phyloP scores from a whole-genome alignment of 2,113 vertebrate species.

The Platysternon megacephalum region DNA sequence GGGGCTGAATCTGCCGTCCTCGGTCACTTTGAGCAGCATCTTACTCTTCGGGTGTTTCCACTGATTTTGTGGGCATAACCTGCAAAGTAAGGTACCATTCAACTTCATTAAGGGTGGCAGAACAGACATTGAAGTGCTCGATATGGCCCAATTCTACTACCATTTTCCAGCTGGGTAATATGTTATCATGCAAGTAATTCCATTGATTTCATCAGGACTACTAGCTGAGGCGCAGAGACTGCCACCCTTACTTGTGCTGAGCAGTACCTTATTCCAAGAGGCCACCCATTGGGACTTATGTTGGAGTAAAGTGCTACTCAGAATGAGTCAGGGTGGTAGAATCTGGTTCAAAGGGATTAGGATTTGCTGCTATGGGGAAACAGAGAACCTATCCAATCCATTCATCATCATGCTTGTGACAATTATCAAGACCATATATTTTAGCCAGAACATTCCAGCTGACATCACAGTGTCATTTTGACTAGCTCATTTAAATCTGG shows the following conservation, averaged over 20 bases:
- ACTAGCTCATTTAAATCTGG: constrained; percentile 62
- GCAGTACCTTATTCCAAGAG: not conserved
- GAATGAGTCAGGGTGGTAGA: not conserved
- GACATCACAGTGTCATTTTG: constrained; percentile 51
- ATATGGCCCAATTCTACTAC: not conserved
- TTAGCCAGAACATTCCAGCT: constrained; percentile 46
- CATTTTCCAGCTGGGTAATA: not conserved
- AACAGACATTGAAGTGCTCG: not conserved
- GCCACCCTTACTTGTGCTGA: not conserved
- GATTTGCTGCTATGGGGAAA: not conserved
- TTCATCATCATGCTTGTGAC: not conserved
- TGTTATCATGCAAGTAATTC: not conserved
- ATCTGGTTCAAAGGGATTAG: not conserved
- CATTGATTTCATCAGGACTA: not conserved
- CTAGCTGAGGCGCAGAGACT: not conserved
- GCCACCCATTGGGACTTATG: not conserved
- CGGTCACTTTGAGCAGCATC: not conserved
- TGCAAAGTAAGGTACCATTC: not conserved
- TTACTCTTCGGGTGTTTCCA: not conserved
- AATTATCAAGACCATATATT: constrained; percentile 1
- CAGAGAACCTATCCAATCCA: not conserved
- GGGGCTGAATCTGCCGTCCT: not conserved
- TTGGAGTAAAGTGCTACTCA: not conserved
- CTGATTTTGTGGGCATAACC: not conserved
- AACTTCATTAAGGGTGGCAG: not conserved